These are phyloP conservation scores for Solenopsis fugax DNA, from an alignment of 1,140 invertebrate species.

Conservation along the genomic window DNA sequence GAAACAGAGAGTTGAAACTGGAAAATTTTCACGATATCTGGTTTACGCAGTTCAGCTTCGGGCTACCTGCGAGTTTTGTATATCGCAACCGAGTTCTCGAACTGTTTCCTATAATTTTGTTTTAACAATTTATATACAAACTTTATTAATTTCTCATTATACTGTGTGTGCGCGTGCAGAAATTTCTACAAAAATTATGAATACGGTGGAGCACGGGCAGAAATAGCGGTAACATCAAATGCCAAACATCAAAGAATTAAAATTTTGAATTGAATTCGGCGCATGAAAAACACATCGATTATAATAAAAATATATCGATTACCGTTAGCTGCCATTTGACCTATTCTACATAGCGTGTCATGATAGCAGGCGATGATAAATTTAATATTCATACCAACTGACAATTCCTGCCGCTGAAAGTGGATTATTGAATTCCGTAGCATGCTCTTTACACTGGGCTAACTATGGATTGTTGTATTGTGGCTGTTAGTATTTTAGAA, in stretches of 20 bases:
- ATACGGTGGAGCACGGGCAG: not conserved
- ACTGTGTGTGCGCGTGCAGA: not conserved
- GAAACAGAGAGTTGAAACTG: not conserved
- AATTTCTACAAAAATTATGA: not conserved
- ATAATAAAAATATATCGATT: slow-evolving; percentile 6
- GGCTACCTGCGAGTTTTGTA: slow-evolving; percentile 17
- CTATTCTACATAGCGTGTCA: not conserved
- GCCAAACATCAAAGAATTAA: not conserved
- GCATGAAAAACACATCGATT: not conserved
- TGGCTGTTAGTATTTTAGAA: not conserved
- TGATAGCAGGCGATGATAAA: slow-evolving; percentile 9
- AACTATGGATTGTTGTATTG: slow-evolving; percentile 16
- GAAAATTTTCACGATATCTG: slow-evolving; percentile 48
- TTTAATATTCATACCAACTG: slow-evolving; percentile 11
- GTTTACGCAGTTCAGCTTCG: slow-evolving; percentile 50
- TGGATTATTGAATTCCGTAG: slow-evolving; percentile 22
- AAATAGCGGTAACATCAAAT: not conserved
- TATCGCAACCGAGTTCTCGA: slow-evolving; percentile 12
- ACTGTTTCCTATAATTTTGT: slow-evolving; percentile 38
- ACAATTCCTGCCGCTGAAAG: slow-evolving; percentile 20
- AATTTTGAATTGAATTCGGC: not conserved
- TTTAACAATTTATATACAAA: slow-evolving; percentile 21
- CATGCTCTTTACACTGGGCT: not conserved
- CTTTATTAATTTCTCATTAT: not conserved
- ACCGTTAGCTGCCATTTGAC: not conserved